phyloP scores from a whole-genome alignment of 2,797 vertebrate species.

The Arctocebus calabarensis region DNA sequence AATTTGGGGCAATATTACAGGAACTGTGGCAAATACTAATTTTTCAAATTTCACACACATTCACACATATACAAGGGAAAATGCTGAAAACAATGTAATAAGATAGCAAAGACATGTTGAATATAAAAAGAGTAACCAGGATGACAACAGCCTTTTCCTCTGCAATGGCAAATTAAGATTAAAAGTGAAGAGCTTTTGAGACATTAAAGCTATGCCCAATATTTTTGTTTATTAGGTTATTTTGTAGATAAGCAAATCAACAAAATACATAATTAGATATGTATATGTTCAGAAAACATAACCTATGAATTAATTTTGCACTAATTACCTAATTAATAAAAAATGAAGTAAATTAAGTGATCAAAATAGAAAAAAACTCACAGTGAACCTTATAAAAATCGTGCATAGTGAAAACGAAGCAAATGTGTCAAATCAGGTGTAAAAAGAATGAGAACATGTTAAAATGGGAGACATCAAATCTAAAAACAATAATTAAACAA shows the following conservation, averaged over 20 bases:
- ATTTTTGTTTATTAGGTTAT: neutral
- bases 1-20: neutral
- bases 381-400: neutral
- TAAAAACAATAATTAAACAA: neutral
- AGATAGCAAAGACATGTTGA: neutral
- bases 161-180: neutral
- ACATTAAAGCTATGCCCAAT: neutral
- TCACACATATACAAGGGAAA: neutral
- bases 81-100: neutral
- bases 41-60: neutral
- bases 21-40: neutral
- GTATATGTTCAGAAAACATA: neutral
- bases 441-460: neutral
- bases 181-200: neutral
- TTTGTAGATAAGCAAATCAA: neutral
- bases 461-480: neutral
- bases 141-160: neutral
- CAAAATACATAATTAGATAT: neutral
- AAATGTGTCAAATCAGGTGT: neutral
- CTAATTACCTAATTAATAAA: neutral
- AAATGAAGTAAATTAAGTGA: neutral
- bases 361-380: neutral
- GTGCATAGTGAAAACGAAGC: neutral
- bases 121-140: neutral
- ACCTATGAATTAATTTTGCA: constrained; percentile 9